Evolutionary conservation across 1,140 invertebrate species (phyloP), one percentile per base, ranked within the genome.

Genomic region (Diorhabda sublineata): DNA sequence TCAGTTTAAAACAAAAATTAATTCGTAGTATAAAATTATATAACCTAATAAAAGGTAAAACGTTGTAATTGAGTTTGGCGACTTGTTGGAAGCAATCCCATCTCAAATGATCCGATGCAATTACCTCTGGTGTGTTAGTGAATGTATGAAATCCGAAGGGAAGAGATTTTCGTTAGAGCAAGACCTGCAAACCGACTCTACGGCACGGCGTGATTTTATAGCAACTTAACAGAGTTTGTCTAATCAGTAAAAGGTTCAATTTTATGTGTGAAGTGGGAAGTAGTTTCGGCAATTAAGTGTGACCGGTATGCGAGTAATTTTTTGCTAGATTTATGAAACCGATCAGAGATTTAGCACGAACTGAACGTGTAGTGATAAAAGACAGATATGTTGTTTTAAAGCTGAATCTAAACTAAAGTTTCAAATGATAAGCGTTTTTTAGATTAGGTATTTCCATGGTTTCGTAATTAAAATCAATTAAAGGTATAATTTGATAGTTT

Each of bases 161-260:
- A n/a, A 6, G 47, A 52, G 47, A 3, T 52, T 52, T n/a, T 52
- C 47, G 47, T 26, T 8, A 52, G 47, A 52, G 47, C n/a, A 52
- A 52, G 47, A 52, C 47, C 47, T 8, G n/a, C 47, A 52, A 52
- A 4, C 47, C 47, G 47, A 6, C 47, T 6, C 47, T 8, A n/a
- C n/a, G 47, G 47, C 47, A 52, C 47, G 47, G 47, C n/a, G 47
- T 52, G 47, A 52, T 52, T 52, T 52, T 52, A 52, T 52, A 52
- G 47, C 47, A n/a, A n/a, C 6, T 52, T 52, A 52, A 52, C 47
- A 6, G 47, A 52, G 47, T 52, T 52, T 52, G 47, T 52, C 6
- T 52, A 52, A 52, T 3, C 47, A 52, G 47, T 52, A 52, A 52
- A 52, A 52, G 47, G 47, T 52, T 52, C 47, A 52, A 52, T 52